Evolutionary conservation across 37 sponge, comb jelly and placozoan genomes (phyloP), one percentile per base, ranked within the genome.

Genomic region (Axinella damicornis): DNA sequence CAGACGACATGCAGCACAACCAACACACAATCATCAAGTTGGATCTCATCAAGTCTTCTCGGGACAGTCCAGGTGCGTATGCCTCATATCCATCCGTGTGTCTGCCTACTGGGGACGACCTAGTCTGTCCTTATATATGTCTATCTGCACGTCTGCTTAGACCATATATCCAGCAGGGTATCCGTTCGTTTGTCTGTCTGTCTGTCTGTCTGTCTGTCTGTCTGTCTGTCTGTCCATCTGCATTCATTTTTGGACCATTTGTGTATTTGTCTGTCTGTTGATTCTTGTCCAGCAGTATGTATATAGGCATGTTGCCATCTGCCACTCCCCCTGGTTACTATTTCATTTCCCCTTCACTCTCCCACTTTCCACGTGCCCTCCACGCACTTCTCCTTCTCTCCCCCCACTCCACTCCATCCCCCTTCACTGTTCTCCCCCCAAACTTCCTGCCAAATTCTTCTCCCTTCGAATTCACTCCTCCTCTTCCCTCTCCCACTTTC

Each of bases 1-100:
- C 85, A 4, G 81, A 88, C 9, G 84, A 79, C 30, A 87, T 68
- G 67, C 38, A 33, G 36, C 41, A 31, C 13, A 74, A 57, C 61
- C 27, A 87, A 28, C 37, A 80, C 52, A 75, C 76, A 35, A 61
- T 69, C 2, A 39, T 86, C 40, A 78, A 55, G 35, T 63, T 86
- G 17, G 72, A 77, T 53, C 79, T 86, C 61, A 78, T 86, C 34
- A 78, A 86, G 27, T 27, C 13, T 36, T 46, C 70, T 2, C 53
- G 69, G 32, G 86, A 83, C 5, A 27, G 61, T 56, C 20, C 74
- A 27, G 84, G 84, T 83, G 32, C 25, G 83, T 39, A 19, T 20
- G 1, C 28, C 34, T 33, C 28, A 4, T 46, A 46, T 46, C 46
- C 46, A 46, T 46, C 46, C 46, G n/a, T n/a, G n/a, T n/a, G n/a